A percentile compares a stretch with the other conserved stretches of the same genome.
Evolutionary conservation across 2,797 vertebrate species (phyloP).

Genomic region (Momotus momota): DNA sequence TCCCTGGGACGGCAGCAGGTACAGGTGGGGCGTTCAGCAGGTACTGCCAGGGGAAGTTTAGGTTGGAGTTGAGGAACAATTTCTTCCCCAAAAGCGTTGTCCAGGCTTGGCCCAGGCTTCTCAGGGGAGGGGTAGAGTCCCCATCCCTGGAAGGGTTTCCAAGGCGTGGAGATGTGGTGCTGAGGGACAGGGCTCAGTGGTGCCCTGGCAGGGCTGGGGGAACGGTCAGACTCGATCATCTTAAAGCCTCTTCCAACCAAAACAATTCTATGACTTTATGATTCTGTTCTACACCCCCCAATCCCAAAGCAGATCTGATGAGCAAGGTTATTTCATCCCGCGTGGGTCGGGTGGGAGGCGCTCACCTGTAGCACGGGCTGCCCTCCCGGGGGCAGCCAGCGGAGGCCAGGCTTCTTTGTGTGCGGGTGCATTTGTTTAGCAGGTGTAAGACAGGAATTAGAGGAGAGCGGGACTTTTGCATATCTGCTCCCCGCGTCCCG

Average conservation of each 20-base stretch:
- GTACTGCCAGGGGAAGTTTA: not conserved
- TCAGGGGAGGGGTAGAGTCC: not conserved
- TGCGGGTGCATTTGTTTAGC: not conserved
- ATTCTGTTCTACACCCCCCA: not conserved
- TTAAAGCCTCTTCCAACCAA: not conserved
- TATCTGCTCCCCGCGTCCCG: not conserved
- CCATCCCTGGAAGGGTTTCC: not conserved
- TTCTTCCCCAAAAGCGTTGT: not conserved
- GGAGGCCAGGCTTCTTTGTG: fast-evolving
- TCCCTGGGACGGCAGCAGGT: not conserved
- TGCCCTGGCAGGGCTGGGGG: not conserved
- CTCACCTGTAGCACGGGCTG: not conserved
- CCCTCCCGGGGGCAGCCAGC: not conserved
- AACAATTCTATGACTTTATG: not conserved
- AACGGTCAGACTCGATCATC: not conserved
- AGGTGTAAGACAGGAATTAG: not conserved
- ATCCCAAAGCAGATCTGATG: not conserved
- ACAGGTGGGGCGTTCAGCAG: not conserved
- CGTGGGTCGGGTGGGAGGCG: fast-evolving
- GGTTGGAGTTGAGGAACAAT: not conserved
- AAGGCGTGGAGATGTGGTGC: not conserved
- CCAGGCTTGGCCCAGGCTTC: not conserved
- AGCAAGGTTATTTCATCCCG: fast-evolving
- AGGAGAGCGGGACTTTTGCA: not conserved
- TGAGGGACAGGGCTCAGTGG: not conserved